phyloP scores from a whole-genome alignment of 2,113 vertebrate genomes.

The Cephalopterus ornatus region DNA sequence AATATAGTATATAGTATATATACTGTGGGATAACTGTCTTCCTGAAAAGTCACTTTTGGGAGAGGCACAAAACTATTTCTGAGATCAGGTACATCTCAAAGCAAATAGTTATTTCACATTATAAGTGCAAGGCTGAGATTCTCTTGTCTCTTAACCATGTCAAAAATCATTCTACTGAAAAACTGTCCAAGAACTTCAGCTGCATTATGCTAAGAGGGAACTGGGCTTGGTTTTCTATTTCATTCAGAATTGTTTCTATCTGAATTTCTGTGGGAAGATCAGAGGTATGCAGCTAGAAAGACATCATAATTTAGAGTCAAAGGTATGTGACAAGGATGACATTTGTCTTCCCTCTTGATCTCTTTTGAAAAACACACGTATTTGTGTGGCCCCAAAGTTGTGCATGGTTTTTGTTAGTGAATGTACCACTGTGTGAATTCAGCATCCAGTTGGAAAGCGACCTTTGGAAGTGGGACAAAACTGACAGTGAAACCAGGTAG shows the following conservation, averaged over 20 bases:
- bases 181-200: not conserved
- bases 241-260: not conserved
- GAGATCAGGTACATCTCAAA: not conserved
- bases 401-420: not conserved
- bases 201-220: accelerated
- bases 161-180: not conserved
- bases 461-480: constrained; percentile 11
- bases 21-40: not conserved
- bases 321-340: not conserved
- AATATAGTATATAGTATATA: too few species aligned
- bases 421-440: not conserved
- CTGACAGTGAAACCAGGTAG: constrained; percentile 17
- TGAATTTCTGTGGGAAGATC: not conserved
- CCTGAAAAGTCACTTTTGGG: not conserved
- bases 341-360: not conserved
- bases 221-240: not conserved
- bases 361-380: not conserved
- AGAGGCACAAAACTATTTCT: not conserved
- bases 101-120: not conserved
- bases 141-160: not conserved
- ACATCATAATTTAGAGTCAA: not conserved
- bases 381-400: not conserved
- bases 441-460: not conserved
- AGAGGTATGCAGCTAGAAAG: not conserved
- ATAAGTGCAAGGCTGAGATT: not conserved